Conservation (phyloP, 2,797 vertebrate genomes). For the Bovichtus variegatus region DNA sequence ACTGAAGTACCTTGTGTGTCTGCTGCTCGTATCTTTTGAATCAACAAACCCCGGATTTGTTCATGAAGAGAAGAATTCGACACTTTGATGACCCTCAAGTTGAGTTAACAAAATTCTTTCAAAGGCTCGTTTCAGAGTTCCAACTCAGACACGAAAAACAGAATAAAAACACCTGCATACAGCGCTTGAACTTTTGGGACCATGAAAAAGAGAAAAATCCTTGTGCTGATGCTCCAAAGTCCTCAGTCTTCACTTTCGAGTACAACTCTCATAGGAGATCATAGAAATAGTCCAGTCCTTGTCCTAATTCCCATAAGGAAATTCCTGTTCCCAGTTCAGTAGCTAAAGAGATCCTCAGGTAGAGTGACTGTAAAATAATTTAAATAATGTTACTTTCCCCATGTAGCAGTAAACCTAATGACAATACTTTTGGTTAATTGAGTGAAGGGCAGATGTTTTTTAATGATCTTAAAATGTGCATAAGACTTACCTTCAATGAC, state of each 20-base stretch:
- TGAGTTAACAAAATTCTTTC: constrained; percentile 45
- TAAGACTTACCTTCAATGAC: constrained; percentile 89
- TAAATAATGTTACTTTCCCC: constrained; percentile 3
- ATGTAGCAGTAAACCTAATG: background rate
- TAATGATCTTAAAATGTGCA: background rate
- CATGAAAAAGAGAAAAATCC: constrained; percentile 14
- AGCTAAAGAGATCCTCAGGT: constrained; percentile 91
- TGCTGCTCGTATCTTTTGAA: constrained; percentile 26
- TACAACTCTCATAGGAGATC: constrained; percentile 89
- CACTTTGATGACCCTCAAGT: constrained; percentile 22
- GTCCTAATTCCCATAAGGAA: constrained; percentile 98
- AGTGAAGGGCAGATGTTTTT: background rate
- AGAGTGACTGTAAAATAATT: constrained; percentile 88
- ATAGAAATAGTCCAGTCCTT: constrained; percentile 99
- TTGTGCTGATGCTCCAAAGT: constrained; percentile 45
- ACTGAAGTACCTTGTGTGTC: constrained; percentile 28
- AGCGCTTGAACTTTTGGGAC: constrained; percentile 10
- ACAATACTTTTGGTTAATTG: background rate
- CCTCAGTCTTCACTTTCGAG: constrained; percentile 25
- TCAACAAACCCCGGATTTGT: constrained; percentile 6
- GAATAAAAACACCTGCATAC: constrained; percentile 3
- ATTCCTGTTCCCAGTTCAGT: constrained; percentile 93
- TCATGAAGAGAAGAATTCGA: constrained; percentile 13
- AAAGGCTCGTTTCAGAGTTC: constrained; percentile 37
- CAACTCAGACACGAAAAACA: constrained; percentile 4